phyloP scores from a whole-genome alignment of 2,113 vertebrate genomes.

The Myotis davidii region DNA sequence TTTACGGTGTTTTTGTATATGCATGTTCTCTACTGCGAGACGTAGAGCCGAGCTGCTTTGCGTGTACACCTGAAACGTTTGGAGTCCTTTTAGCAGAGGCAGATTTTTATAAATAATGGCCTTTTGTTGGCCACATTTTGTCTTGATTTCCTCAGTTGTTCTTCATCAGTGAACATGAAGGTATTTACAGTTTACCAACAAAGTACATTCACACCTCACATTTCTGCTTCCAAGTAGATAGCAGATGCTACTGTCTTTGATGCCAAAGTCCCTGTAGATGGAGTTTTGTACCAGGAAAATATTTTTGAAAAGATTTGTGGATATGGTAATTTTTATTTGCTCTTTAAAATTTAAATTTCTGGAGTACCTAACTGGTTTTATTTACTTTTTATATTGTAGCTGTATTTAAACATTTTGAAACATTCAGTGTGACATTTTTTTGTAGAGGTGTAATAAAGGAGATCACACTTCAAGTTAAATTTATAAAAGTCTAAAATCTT shows the following conservation, averaged over 20 bases:
- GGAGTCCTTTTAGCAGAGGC: not conserved
- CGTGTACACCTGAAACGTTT: not conserved
- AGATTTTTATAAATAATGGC: conserved; percentile 13
- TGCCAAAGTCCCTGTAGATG: conserved; percentile 46
- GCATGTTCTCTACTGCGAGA: not conserved
- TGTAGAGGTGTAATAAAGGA: not conserved
- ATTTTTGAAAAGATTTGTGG: conserved; percentile 50
- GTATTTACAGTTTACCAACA: conserved; percentile 55
- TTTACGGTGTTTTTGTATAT: not conserved
- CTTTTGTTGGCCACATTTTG: conserved; percentile 1
- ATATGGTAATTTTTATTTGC: conserved; percentile 51
- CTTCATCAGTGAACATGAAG: not conserved
- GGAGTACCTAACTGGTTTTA: not conserved
- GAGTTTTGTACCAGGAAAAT: conserved; percentile 51
- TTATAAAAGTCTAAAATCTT: conserved; percentile 13
- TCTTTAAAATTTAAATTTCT: conserved; percentile 54
- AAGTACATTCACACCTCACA: not conserved
- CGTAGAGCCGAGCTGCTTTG: not conserved
- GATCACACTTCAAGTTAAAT: not conserved
- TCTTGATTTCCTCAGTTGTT: conserved; percentile 31
- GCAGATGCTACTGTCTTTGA: conserved; percentile 32
- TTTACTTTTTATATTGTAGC: conserved; percentile 1
- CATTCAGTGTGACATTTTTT: not conserved
- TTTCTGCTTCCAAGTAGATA: conserved; percentile 40
- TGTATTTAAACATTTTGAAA: conserved; percentile 27